Conservation (phyloP, 1,140 invertebrate genomes). For the Nautilus pompilius region DNA sequence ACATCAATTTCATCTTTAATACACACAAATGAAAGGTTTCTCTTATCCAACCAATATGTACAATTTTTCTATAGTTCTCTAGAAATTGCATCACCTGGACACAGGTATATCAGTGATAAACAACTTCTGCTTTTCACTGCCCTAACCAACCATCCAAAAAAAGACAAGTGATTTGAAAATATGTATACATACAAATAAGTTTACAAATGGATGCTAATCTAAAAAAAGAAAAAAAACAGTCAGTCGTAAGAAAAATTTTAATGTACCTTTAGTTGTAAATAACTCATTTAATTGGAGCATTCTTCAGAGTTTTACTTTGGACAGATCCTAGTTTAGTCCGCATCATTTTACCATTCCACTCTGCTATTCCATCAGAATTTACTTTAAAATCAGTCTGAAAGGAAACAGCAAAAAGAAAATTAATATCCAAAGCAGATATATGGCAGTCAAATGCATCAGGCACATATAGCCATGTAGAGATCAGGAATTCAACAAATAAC, state of each 20-base stretch:
- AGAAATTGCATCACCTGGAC: too few relatives aligned
- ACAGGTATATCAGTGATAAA: too few relatives aligned
- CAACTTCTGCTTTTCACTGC: too few relatives aligned
- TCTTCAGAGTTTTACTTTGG: slow-evolving; percentile 68
- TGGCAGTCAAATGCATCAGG: not conserved
- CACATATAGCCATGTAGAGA: not conserved
- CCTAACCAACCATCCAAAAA: too few relatives aligned
- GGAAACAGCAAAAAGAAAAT: slow-evolving; percentile 21
- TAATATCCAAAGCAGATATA: not conserved
- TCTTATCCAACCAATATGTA: too few relatives aligned
- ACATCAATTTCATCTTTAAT: too few relatives aligned
- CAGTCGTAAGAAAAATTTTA: slow-evolving; percentile 18
- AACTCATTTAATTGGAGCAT: slow-evolving; percentile 70
- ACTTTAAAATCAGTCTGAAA: slow-evolving; percentile 72
- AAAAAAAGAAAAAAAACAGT: too few relatives aligned
- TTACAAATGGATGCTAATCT: slow-evolving; percentile 14
- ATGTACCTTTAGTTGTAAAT: slow-evolving; percentile 16
- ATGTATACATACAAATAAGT: slow-evolving; percentile 17
- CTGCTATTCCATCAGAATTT: slow-evolving; percentile 70
- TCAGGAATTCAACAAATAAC: not conserved
- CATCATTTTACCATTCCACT: slow-evolving; percentile 79
- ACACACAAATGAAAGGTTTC: too few relatives aligned
- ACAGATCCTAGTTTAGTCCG: slow-evolving; percentile 69
- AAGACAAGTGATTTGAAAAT: slow-evolving; percentile 12
- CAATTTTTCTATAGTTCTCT: too few relatives aligned